These are phyloP conservation scores for Nothura maculosa DNA, from an alignment of 2,797 vertebrate genomes.

Conservation along the genomic window DNA sequence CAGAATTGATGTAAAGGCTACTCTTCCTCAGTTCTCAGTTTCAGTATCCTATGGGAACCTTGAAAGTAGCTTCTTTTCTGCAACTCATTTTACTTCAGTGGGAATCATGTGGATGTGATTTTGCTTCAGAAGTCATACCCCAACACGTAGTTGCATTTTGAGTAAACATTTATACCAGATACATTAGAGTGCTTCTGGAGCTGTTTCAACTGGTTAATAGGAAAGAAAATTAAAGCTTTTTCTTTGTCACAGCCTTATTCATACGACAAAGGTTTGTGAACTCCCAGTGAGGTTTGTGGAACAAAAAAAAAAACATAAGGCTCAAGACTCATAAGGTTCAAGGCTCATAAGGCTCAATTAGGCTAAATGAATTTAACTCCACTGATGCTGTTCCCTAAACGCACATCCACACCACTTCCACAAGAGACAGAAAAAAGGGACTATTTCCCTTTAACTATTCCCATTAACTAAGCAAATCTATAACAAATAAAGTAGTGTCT, in stretches of 20 bases:
- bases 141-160: not conserved
- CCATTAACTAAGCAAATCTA: not conserved
- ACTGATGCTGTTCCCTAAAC: not conserved
- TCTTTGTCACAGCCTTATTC: not conserved
- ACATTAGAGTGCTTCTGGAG: not conserved
- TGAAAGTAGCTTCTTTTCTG: not conserved
- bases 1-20: not conserved
- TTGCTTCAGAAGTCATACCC: not conserved
- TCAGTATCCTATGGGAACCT: not conserved
- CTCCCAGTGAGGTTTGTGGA: rapidly evolving
- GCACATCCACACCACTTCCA: not conserved
- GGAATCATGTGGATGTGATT: rapidly evolving
- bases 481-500: not conserved
- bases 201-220: not conserved
- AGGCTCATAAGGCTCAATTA: not conserved
- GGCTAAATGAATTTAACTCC: not conserved
- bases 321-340: not conserved
- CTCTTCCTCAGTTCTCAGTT: not conserved
- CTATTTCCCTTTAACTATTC: no score
- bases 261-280: not conserved
- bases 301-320: not conserved
- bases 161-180: not conserved
- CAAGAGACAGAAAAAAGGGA: not conserved
- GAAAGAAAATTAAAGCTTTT: not conserved
- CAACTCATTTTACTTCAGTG: not conserved